A percentile compares a stretch with the other conserved stretches of the same genome.
These are phyloP conservation scores for Hirtodrosophila confusa DNA, from an alignment of 2,888 invertebrate genomes.

Conservation along the genomic window DNA sequence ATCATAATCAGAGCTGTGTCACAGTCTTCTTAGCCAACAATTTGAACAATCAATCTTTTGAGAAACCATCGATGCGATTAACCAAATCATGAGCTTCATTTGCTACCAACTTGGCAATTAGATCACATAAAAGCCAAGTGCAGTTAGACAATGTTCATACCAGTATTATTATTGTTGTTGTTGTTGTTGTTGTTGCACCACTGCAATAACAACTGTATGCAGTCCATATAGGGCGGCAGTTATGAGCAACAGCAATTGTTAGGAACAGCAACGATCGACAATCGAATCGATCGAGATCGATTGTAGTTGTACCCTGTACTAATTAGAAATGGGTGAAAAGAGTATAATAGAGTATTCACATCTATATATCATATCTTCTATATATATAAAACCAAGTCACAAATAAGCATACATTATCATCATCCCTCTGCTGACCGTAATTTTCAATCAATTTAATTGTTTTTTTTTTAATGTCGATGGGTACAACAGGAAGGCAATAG, in stretches of 20 bases:
- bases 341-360: no score
- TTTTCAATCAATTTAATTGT: no score
- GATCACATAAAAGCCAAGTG: constrained; percentile 29
- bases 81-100: constrained; percentile 29
- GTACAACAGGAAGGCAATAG: no score
- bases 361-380: no score
- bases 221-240: constrained; percentile 51
- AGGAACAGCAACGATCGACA: constrained; percentile 11
- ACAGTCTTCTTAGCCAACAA: no score
- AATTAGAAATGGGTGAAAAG: no score
- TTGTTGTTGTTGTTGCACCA: constrained; percentile 8
- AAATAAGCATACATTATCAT: no score
- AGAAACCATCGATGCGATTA: constrained; percentile 19
- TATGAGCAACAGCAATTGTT: constrained; percentile 43
- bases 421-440: no score
- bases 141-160: constrained; percentile 25
- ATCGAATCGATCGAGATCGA: constrained; percentile 8
- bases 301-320: constrained; percentile 38
- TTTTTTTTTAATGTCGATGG: no score
- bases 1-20: neutral
- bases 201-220: constrained; percentile 46
- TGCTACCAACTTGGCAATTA: constrained; percentile 11
- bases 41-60: no score
- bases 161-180: neutral
- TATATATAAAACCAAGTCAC: no score